These are phyloP conservation scores for Tenebrosternarchus preto DNA, from an alignment of 2,113 vertebrate species.

Conservation along the genomic window DNA sequence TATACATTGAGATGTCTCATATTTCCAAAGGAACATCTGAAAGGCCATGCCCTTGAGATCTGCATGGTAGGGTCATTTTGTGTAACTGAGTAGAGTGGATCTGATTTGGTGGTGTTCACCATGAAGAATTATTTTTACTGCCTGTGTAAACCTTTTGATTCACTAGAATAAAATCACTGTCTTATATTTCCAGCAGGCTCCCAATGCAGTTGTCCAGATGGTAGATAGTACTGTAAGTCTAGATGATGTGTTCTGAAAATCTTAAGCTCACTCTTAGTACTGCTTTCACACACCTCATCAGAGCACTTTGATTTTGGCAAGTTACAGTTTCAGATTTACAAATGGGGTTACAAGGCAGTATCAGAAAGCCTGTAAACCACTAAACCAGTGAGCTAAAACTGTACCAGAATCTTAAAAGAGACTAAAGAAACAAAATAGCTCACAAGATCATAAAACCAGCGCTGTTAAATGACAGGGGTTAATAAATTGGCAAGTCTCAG, in stretches of 20 bases:
- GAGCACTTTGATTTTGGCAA: not conserved
- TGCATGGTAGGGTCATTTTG: not conserved
- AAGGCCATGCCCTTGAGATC: not conserved
- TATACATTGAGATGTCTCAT: not conserved
- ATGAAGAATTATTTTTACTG: not conserved
- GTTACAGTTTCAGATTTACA: not conserved
- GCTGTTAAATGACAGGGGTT: not conserved
- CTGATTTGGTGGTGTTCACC: not conserved
- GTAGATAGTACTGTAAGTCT: not conserved
- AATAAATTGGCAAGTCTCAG: not conserved
- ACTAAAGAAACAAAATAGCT: slow-evolving; percentile 2
- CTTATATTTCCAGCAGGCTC: not conserved
- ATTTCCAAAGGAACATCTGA: not conserved
- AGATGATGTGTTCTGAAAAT: too few species aligned
- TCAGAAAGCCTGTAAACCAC: slow-evolving; percentile 5
- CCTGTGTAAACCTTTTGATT: not conserved
- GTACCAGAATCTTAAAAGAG: slow-evolving; percentile 17
- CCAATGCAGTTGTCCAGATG: too few species aligned
- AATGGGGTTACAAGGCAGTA: slow-evolving; percentile 5
- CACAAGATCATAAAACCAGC: slow-evolving; percentile 4
- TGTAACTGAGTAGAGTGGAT: not conserved
- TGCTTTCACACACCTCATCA: not conserved
- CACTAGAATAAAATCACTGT: not conserved
- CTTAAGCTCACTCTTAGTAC: not conserved
- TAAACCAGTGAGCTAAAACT: slow-evolving; percentile 6